Evolutionary conservation across 2,888 invertebrate genomes (phyloP).

Genomic region (Caenorhabditis sp.): DNA sequence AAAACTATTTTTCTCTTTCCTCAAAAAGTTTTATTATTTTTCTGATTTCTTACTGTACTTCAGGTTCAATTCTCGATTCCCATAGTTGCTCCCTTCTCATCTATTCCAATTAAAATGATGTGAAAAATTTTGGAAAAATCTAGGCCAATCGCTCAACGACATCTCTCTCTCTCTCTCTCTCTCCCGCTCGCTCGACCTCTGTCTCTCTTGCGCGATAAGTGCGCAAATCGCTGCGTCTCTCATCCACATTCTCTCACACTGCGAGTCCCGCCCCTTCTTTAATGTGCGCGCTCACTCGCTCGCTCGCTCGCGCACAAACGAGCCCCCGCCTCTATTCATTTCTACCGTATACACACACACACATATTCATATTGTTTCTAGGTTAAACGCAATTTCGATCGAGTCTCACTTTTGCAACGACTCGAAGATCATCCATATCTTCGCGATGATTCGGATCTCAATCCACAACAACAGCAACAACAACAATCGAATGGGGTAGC

Average conservation of each 20-base stretch:
- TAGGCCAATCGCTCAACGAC: background rate
- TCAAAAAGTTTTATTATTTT: too few relatives aligned
- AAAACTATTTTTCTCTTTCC: too few relatives aligned
- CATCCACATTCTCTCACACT: too few relatives aligned
- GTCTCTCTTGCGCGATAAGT: background rate
- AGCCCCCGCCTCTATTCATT: slow-evolving; percentile 1
- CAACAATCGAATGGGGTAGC: slow-evolving; percentile 5
- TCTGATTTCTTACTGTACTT: too few relatives aligned
- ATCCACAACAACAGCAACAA: slow-evolving; percentile 6
- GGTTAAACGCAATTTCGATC: slow-evolving; percentile 36
- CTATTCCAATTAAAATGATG: too few relatives aligned
- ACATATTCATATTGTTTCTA: too few relatives aligned
- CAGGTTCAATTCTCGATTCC: too few relatives aligned
- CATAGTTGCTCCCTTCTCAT: too few relatives aligned
- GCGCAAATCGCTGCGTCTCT: background rate
- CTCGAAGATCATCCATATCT: slow-evolving; percentile 43
- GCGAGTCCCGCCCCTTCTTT: slow-evolving; percentile 14
- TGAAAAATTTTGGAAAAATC: background rate
- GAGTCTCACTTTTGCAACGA: slow-evolving; percentile 27
- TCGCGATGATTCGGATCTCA: slow-evolving; percentile 28
- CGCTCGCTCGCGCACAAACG: slow-evolving; percentile 4
- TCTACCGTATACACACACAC: background rate
- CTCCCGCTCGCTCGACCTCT: too few relatives aligned
- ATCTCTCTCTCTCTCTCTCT: slow-evolving; percentile 3
- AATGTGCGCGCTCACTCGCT: background rate